phyloP scores from a whole-genome alignment of 2,113 vertebrate genomes.

The Microcebus lehilahytsara region DNA sequence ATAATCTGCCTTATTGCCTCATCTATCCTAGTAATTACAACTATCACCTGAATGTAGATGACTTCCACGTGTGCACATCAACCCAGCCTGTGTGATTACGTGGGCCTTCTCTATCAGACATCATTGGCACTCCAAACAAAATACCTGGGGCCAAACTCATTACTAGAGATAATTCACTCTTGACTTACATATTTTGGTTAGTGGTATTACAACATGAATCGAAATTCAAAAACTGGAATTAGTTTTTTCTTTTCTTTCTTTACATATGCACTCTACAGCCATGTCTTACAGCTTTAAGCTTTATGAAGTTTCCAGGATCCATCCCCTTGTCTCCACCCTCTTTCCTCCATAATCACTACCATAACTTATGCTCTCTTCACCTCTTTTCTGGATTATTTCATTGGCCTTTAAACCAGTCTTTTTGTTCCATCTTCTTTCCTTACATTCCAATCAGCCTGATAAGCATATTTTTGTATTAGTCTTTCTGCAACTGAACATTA shows the following conservation, averaged over 20 bases:
- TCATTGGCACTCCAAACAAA: background rate
- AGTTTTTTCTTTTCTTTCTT: background rate
- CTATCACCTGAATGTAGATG: background rate
- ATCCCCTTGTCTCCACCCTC: background rate
- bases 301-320: background rate
- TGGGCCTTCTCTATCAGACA: background rate
- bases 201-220: background rate
- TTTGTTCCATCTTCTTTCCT: background rate
- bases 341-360: background rate
- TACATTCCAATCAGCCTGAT: background rate
- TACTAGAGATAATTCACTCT: background rate
- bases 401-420: background rate
- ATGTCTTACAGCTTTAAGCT: background rate
- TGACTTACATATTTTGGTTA: background rate
- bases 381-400: background rate
- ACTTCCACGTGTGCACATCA: background rate
- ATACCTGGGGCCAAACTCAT: background rate
- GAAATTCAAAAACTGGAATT: background rate
- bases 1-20: background rate
- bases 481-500: background rate
- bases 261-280: background rate
- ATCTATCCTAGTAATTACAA: background rate
- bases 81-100: background rate
- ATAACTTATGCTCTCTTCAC: background rate
- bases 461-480: background rate